Evolutionary conservation across 2,797 vertebrate genomes (phyloP), one percentile per base, ranked within the genome.

Genomic region (Ptychobarbus kaznakovi): DNA sequence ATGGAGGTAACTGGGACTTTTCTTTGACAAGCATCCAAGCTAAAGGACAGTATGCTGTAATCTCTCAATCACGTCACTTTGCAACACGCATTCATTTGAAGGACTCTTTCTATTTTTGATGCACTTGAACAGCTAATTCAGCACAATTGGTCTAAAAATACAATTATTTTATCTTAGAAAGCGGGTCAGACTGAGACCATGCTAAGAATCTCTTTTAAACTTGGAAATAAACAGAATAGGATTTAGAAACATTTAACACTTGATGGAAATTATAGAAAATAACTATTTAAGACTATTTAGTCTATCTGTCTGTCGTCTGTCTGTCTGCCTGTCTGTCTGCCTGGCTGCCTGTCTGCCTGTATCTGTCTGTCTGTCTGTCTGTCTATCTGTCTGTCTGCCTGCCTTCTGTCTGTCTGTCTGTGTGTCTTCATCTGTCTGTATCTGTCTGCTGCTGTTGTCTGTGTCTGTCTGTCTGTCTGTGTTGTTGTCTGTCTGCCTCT

Each of bases 1-100:
- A 89, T 89, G 91, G 89, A 92, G 89, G 82, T 87, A 78, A 42
- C 66, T 72, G 66, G 69, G 38, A 65, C 61, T 7, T 16, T 32
- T 32, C 22, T 46, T 22, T 69, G 35, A 69, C 1, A 2, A 4
- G 0, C 35, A 69, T 72, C 69, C 40, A 75, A 53, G 35, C 28
- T 35, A 35, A 75, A 35, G 25, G 46, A 75, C 28, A 75, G 28
- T 11, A 20, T 4, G 18, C 28, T 75, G 18, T 35, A 35, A 75
- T 49, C 28, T 75, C 16, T 46, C 9, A 51, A 51, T 28, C 42
- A 73, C 15, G 3, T 72, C 13, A 72, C 25, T 63, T 15, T 2
- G 12, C 25, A 2, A 15, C 25, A 0, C 1, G 4, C 58, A 28
- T 63, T 28, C 58, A 63, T 13, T 63, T 63, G 25, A 63, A 63